phyloP scores from a whole-genome alignment of 2,888 invertebrate species.

The Stenolophus ochropezus region DNA sequence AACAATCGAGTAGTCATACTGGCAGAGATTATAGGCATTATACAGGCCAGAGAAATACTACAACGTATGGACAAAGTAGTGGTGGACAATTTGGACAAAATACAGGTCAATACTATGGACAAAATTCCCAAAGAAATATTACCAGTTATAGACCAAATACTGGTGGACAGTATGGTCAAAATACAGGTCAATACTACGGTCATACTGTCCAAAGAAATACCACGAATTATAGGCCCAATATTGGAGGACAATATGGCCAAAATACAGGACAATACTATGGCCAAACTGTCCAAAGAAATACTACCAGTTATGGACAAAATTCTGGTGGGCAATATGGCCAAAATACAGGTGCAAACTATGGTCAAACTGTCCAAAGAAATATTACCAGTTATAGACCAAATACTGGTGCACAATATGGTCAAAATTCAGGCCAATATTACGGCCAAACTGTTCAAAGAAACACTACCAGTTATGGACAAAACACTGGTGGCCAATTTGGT shows the following conservation, averaged over 20 bases:
- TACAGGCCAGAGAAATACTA: background rate
- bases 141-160: background rate
- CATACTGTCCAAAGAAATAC: background rate
- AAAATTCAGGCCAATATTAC: constrained; percentile 1
- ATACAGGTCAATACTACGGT: background rate
- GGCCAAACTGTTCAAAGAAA: background rate
- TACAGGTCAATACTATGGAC: background rate
- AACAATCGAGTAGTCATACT: background rate
- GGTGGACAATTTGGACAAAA: background rate
- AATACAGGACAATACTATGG: background rate
- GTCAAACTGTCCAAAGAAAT: background rate
- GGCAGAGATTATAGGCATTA: background rate
- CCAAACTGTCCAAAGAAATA: background rate
- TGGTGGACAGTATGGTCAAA: background rate
- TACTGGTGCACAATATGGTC: background rate
- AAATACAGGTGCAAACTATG: background rate
- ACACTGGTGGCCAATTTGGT: background rate
- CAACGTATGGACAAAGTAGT: background rate
- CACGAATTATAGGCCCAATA: background rate
- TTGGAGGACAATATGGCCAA: background rate
- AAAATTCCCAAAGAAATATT: background rate
- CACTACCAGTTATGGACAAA: background rate
- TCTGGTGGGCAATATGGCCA: background rate
- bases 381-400: background rate
- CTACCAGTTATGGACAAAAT: background rate